phyloP scores from a whole-genome alignment of 2,888 invertebrate species.

The Ypsolopha scabrella region DNA sequence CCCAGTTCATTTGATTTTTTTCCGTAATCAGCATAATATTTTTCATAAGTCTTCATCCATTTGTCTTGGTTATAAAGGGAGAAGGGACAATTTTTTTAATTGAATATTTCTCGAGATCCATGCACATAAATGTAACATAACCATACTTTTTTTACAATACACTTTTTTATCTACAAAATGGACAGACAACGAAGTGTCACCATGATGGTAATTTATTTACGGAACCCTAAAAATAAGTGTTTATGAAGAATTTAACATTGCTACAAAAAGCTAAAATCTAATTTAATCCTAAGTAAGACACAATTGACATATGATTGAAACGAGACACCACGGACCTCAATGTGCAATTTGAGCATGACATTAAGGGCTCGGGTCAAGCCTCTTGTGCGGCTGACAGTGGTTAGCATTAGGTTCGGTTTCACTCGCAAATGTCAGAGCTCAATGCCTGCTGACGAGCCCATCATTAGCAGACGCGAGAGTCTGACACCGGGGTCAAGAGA shows the following conservation, averaged over 20 bases:
- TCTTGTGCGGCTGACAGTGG: conserved; percentile 13
- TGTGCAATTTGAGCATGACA: not conserved
- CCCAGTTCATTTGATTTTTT: too few relatives aligned
- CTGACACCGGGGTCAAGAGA: conserved; percentile 17
- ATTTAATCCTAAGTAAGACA: not conserved
- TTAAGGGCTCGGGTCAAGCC: conserved; percentile 8
- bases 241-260: too few relatives aligned
- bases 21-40: too few relatives aligned
- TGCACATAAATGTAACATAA: too few relatives aligned
- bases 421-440: conserved; percentile 17
- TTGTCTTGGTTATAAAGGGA: too few relatives aligned
- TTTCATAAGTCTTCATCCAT: too few relatives aligned
- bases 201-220: not conserved
- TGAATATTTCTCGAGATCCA: too few relatives aligned
- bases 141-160: too few relatives aligned
- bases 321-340: not conserved
- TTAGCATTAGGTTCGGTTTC: conserved; percentile 15
- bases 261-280: too few relatives aligned
- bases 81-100: too few relatives aligned
- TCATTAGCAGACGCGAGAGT: conserved; percentile 16
- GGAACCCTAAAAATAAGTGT: too few relatives aligned
- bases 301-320: not conserved
- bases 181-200: not conserved
- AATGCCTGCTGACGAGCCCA: conserved; percentile 24
- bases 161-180: too few relatives aligned